phyloP scores from a whole-genome alignment of 2,113 vertebrate species.

The Cyprinodon tularosa region DNA sequence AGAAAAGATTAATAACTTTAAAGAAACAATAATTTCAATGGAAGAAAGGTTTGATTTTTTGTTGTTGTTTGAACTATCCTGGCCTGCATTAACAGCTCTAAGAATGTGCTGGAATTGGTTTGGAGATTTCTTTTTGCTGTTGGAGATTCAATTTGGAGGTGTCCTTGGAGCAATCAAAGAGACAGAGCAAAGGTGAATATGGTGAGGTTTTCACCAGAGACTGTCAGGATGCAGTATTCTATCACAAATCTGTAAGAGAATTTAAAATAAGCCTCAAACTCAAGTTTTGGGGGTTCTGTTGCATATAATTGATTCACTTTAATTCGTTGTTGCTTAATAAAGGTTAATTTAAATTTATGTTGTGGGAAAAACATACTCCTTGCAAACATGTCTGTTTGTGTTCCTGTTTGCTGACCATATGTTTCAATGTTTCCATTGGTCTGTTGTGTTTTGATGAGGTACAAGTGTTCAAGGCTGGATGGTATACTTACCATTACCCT shows the following conservation, averaged over 20 bases:
- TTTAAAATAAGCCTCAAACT: not conserved
- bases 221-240: not conserved
- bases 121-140: not conserved
- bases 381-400: not conserved
- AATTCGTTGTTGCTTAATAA: not conserved
- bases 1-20: not conserved
- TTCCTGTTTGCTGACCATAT: not conserved
- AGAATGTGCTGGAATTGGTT: not conserved
- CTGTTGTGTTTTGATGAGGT: not conserved
- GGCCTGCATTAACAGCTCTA: not conserved
- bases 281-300: not conserved
- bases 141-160: not conserved
- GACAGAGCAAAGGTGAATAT: not conserved
- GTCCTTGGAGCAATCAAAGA: not conserved
- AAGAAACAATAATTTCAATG: not conserved
- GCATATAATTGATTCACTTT: not conserved
- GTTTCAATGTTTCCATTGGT: not conserved
- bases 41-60: not conserved
- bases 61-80: not conserved
- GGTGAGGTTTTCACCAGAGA: not conserved
- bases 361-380: not conserved
- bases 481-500: not conserved
- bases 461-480: not conserved
- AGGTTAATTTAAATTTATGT: not conserved
- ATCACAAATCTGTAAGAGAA: not conserved